Evolutionary conservation across 2,888 invertebrate species (phyloP), one percentile per base, ranked within the genome.

Genomic region (Diplazon laetatorius): DNA sequence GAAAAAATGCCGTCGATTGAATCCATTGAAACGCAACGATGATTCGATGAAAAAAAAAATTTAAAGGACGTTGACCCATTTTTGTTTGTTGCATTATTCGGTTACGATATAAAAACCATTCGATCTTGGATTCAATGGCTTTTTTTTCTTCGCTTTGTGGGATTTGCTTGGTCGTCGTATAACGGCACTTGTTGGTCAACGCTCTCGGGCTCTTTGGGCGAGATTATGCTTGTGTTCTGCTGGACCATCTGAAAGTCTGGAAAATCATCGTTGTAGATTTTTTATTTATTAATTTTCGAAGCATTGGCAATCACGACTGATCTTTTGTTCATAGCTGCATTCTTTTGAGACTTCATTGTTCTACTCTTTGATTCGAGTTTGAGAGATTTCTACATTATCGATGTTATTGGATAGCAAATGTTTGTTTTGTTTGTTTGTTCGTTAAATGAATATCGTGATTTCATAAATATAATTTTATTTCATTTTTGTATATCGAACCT

Each of bases 51-150:
- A 35, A 12, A 48, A 35, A 22, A 48, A 12, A 35, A 18, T 16
- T 16, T n/a, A n/a, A n/a, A n/a, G 30, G 14, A 35, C 35, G n/a
- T 48, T 50, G 65, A 65, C 65, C 65, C 65, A 65, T 48, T 52
- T n/a, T n/a, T 65, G 50, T 52, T 37, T 39, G 14, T 52, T 22
- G 39, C 22, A 5, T 5, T 37, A 37, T 39, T 25, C 18, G 1
- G 8, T 5, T 14, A 55, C 14, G n/a, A n/a, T n/a, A n/a, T 14
- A 35, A 16, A 55, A 14, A 55, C 14, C 30, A 55, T 1, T 35
- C 22, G 14, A 25, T n/a, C 50, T 14, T 30, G 14, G 35, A 50
- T 37, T 35, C 37, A 37, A 39, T 22, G 62, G 0, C 1, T 22
- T 14, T 39, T 22, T 39, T 22, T 37, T 18, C 25, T 25, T 30